These are phyloP conservation scores for Sesamia nonagrioides DNA, from an alignment of 1,140 invertebrate genomes.

Conservation along the genomic window DNA sequence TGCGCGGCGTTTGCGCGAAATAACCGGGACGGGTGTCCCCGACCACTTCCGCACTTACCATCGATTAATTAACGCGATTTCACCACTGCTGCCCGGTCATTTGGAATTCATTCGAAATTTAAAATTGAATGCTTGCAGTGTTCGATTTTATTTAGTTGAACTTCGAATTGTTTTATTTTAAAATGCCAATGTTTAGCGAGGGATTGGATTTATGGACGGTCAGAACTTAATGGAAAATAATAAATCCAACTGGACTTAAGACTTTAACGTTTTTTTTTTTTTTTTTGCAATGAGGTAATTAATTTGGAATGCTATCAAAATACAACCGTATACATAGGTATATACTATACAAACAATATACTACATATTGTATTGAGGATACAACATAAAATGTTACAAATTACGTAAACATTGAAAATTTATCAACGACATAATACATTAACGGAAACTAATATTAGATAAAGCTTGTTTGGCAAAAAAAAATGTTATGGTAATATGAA, in stretches of 20 bases:
- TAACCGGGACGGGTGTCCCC: conserved; percentile 74
- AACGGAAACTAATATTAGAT: conserved; percentile 27
- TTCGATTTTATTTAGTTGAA: not conserved
- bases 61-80: conserved; percentile 54
- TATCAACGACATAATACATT: conserved; percentile 2
- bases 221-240: not conserved
- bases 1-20: conserved; percentile 75
- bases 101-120: not conserved
- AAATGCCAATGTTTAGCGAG: conserved; percentile 1
- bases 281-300: not conserved
- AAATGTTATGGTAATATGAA: not conserved
- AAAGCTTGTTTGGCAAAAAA: conserved; percentile 27
- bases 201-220: conserved; percentile 3
- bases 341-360: too few species aligned
- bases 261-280: not conserved
- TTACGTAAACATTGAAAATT: not conserved
- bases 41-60: conserved; percentile 70
- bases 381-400: not conserved
- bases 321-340: too few species aligned
- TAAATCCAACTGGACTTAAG: not conserved
- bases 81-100: not conserved
- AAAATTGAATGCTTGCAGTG: conserved; percentile 1
- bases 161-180: not conserved
- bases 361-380: not conserved
- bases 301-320: conserved; percentile 1